These are phyloP conservation scores for Semaprochilodus insignis DNA, from an alignment of 2,797 vertebrate species.

Conservation along the genomic window DNA sequence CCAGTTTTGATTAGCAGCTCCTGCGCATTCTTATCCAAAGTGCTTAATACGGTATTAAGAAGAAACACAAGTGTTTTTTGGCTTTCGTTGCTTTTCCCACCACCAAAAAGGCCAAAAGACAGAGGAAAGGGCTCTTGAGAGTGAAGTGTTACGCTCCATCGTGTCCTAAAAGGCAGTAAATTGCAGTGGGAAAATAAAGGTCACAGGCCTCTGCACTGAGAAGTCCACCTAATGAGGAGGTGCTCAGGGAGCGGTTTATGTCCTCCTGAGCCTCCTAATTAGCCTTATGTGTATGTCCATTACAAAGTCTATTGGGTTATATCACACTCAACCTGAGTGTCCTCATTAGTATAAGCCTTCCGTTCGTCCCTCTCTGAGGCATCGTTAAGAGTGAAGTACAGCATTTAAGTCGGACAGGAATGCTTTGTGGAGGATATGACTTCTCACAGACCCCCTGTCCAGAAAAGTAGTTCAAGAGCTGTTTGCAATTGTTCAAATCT, in stretches of 20 bases:
- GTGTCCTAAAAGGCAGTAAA: constrained; percentile 15
- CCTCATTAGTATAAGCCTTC: neutral
- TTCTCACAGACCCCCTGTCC: neutral
- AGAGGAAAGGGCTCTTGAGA: constrained; percentile 15
- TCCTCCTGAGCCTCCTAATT: constrained; percentile 34
- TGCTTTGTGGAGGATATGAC: neutral
- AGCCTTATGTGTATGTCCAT: constrained; percentile 1
- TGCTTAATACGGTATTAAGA: neutral
- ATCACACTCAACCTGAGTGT: neutral
- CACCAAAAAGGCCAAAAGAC: constrained; percentile 6
- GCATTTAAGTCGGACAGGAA: neutral
- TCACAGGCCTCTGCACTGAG: neutral
- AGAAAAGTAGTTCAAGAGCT: neutral
- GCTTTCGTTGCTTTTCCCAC: neutral
- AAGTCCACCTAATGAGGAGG: constrained; percentile 35
- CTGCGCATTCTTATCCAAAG: neutral
- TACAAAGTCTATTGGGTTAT: neutral
- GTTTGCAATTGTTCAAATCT: neutral
- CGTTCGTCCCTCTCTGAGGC: neutral
- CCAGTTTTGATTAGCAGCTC: neutral
- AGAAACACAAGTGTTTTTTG: neutral
- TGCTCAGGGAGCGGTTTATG: constrained; percentile 27
- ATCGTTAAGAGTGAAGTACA: neutral
- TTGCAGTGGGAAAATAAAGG: constrained; percentile 15
- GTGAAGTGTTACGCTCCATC: constrained; percentile 16